phyloP scores from a whole-genome alignment of 2,797 vertebrate species.

The Megaceryle alcyon region DNA sequence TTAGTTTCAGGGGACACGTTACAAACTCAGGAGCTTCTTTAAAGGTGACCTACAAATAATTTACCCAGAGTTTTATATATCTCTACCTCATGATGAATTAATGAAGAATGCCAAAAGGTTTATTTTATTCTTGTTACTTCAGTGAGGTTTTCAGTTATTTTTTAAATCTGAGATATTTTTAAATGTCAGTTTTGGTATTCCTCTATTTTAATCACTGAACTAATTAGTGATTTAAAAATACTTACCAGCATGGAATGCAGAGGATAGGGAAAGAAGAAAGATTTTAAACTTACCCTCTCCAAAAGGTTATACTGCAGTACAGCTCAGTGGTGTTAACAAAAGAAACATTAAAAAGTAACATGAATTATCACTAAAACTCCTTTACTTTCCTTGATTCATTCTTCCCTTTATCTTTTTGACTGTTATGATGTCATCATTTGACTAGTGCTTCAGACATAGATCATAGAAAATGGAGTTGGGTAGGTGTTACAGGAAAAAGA shows the following conservation, averaged over 20 bases:
- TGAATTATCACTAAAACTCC: neutral
- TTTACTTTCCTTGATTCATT: slow-evolving; percentile 40
- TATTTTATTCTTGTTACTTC: neutral
- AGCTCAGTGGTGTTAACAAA: neutral
- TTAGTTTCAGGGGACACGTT: slow-evolving; percentile 14
- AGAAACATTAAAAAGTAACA: slow-evolving; percentile 13
- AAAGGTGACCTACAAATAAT: slow-evolving; percentile 21
- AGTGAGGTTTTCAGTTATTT: neutral
- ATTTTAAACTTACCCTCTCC: neutral
- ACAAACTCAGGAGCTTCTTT: neutral
- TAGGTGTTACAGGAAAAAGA: neutral
- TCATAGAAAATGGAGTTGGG: slow-evolving; percentile 13
- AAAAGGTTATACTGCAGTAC: neutral
- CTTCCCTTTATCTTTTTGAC: slow-evolving; percentile 32
- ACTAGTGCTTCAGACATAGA: slow-evolving; percentile 15
- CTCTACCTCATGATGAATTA: neutral
- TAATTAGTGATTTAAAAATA: slow-evolving; percentile 9
- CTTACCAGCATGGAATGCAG: neutral
- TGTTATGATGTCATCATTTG: slow-evolving; percentile 50
- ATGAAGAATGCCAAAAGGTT: neutral
- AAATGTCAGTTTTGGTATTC: slow-evolving; percentile 7
- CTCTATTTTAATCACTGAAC: slow-evolving; percentile 35
- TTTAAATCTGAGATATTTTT: neutral
- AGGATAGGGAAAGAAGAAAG: neutral
- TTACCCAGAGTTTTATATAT: neutral